Evolutionary conservation across 1,140 invertebrate species (phyloP), one percentile per base, ranked within the genome.

Genomic region (Wiebesia pumilae): DNA sequence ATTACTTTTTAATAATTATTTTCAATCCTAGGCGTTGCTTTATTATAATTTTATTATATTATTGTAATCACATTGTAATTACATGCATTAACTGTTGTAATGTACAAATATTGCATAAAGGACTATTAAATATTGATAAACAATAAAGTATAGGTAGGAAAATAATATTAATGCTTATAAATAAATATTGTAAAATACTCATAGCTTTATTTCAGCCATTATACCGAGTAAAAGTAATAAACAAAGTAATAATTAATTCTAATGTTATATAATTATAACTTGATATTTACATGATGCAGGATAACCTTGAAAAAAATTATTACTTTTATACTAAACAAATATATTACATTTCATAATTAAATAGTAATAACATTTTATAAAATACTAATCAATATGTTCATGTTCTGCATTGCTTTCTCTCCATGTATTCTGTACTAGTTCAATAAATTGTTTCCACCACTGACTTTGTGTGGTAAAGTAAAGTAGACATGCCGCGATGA

Each of bases 371-470:
- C 3, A 83, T n/a, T 35, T 83, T 75, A 86, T 38, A 84, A 12
- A 38, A 21, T 80, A 91, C 90, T 92, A 95, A 87, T 95, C 95
- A 30, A 89, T 91, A 91, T 96, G 96, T 91, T 96, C 96, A 92
- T 98, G 97, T 90, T 98, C 97, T 51, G 96, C 97, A 89, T 98
- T 97, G 19, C 97, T 97, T 93, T 98, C 98, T 83, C 97, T 95
- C 98, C 98, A 98, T 83, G 97, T 97, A 89, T 97, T 97, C 90
- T 97, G 96, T 30, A 98, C 94, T 90, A 96, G 96, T 91, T 98
- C 98, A 0, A 98, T 96, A 87, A 98, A 96, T 91, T 96, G 96
- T 87, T 95, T 95, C 95, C 97, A 98, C 91, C 96, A 95, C 40
- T 94, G 95, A 43, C 97, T 98, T 90, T 96, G 95, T 19, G 96